Evolutionary conservation across 2,888 invertebrate species (phyloP), one percentile per base, ranked within the genome.

Genomic region (Empis stercorea): DNA sequence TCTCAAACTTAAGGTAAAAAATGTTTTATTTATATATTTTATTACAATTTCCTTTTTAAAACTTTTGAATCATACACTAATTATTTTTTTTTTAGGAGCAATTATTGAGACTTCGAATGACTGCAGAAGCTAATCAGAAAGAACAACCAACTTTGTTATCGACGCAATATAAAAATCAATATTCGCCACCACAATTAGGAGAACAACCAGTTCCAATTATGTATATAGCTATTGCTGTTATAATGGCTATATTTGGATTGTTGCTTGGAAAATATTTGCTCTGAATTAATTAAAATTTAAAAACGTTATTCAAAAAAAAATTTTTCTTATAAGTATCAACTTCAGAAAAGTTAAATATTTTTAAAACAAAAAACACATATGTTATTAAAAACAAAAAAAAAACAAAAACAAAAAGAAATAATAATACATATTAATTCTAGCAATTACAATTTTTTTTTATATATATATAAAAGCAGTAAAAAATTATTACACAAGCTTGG

Each of bases 241-340:
- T 76, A 59, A 76, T 82, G 71, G 80, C 80, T 56, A 65, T 87
- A 55, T 66, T 85, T 64, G 84, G 86, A 65, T 75, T 86, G 64
- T 73, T 86, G 67, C 73, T 86, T 68, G 87, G 86, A 67, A 87
- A 86, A 73, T 84, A 81, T 73, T 71, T 84, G 71, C 82, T 86
- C 75, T 87, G 82, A 85, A 80, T 74, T 64, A 59, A 57, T 59
- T 57, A n/a, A n/a, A n/a, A 58, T 6, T 27, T 27, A 6, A 27
- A 27, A 27, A 27, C 7, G 23, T 27, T 27, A 27, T 27, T 27
- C 23, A 27, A 27, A 4, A n/a, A n/a, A n/a, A n/a, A 27, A 27
- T 27, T 27, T 27, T 27, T 27, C 23, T 27, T 27, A 27, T 9
- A 27, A 27, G 23, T 27, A 27, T 27, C 7, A 27, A 27, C 23